Base-by-base conservation (phyloP, 2,797 vertebrate species). In the Brachyalestes nurse region DNA sequence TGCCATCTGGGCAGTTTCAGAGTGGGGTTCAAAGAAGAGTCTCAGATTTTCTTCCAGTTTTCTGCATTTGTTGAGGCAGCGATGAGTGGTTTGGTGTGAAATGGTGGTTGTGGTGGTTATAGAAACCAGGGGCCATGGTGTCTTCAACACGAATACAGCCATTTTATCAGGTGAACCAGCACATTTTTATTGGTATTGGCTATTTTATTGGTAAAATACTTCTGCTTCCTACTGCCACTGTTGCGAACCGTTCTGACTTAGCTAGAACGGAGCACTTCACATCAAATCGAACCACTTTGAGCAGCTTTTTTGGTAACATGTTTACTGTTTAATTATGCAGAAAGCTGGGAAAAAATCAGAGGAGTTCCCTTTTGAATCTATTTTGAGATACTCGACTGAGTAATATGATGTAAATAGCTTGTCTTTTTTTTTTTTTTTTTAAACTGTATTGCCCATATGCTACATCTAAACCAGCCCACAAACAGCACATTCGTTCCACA, bases 391-490 rank as follows among this genome's bases (percentile, higher is more conserved):
- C n/a, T 34, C 14, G 6, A 57, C 58, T 64, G 70, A 75, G 72
- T 71, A 81, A 78, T 45, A 62, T 28, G n/a, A 51, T 83, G 79
- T 83, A 75, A 77, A 74, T 73, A 81, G 61, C 65, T 34, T 55
- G 28, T 79, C 61, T 66, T 75, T 75, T 72, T 80, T 77, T 69
- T 66, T 61, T 66, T 69, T 38, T 42, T 58, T 64, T 71, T n/a
- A 60, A 64, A 79, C 76, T 65, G 40, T 81, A 77, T 62, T 67
- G 75, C 70, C 57, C 65, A 65, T 80, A 9, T 61, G 71, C 58
- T 61, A 53, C 78, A 81, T 82, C 70, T 83, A 82, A 66, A 85
- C 57, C 45, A 45, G 21, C 74, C 80, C 69, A 60, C 57, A 84
- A 70, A 71, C 71, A 66, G 17, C 75, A 60, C 67, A 60, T 72